Conservation (phyloP, 1,140 invertebrate species). For the Ooceraea biroi region DNA sequence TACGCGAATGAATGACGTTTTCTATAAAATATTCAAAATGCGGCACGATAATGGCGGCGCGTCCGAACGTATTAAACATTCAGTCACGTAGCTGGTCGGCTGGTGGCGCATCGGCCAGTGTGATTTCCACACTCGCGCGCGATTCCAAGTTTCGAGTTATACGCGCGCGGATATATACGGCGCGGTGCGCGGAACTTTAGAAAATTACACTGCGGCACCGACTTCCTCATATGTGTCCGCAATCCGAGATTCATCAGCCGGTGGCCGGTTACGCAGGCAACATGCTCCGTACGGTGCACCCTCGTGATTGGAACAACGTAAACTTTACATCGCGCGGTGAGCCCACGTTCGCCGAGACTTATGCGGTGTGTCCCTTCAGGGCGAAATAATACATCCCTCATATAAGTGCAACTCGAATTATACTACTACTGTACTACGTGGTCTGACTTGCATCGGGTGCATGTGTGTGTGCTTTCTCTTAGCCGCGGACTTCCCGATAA, state of each 20-base stretch:
- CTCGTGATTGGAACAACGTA: neutral
- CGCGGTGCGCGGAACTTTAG: constrained; percentile 62
- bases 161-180: constrained; percentile 51
- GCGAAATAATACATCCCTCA: too few relatives aligned
- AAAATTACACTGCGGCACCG: constrained; percentile 63
- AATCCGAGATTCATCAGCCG: constrained; percentile 60
- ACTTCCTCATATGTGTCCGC: constrained; percentile 57
- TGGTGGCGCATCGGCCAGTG: constrained; percentile 22
- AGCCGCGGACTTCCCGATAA: neutral
- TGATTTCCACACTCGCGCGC: constrained; percentile 67
- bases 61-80: constrained; percentile 77
- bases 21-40: constrained; percentile 75
- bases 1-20: constrained; percentile 59
- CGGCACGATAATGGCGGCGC: constrained; percentile 74
- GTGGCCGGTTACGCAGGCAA: neutral
- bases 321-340: neutral
- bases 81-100: constrained; percentile 67
- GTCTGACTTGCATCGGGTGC: neutral
- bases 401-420: neutral
- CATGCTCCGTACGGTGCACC: neutral
- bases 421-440: neutral
- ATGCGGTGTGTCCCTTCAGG: too few relatives aligned
- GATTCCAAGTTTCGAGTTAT: too few relatives aligned
- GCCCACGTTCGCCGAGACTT: too few relatives aligned
- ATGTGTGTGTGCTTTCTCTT: neutral